Percentiles rank a stretch among this genome's conserved stretches.
Conservation (phyloP, 2,113 vertebrate genomes). For the Chroicocephalus ridibundus region DNA sequence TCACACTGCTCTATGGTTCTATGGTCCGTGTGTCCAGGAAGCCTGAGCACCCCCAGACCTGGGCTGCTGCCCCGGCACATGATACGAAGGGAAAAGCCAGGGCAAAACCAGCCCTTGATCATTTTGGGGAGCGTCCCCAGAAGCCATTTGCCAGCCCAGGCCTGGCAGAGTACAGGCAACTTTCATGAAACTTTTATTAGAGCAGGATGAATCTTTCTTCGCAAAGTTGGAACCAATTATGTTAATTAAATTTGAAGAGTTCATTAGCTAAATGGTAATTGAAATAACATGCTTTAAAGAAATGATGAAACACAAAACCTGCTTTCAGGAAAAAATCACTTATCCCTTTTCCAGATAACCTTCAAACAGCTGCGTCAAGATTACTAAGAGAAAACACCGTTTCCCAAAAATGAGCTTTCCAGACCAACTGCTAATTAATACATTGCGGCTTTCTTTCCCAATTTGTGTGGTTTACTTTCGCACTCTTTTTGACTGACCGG, state of each 20-base stretch:
- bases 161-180: neutral
- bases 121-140: neutral
- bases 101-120: neutral
- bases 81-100: neutral
- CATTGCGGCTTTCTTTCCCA: neutral
- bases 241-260: conserved; percentile 64
- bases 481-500: no score
- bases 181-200: conserved; percentile 34
- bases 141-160: neutral
- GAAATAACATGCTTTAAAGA: conserved; percentile 44
- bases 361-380: conserved; percentile 1
- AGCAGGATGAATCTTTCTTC: conserved; percentile 43
- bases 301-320: conserved; percentile 46
- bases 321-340: conserved; percentile 40
- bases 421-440: neutral
- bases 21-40: accelerated
- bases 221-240: conserved; percentile 46
- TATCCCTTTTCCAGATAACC: conserved; percentile 32
- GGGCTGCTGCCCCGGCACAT: neutral
- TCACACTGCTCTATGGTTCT: neutral
- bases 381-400: neutral
- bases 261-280: conserved; percentile 75
- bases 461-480: accelerated
- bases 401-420: neutral
- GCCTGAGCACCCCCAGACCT: neutral